Percentiles rank a stretch among this genome's conserved stretches.
phyloP scores from a whole-genome alignment of 2,113 vertebrate species.

The Pterophyllum scalare region DNA sequence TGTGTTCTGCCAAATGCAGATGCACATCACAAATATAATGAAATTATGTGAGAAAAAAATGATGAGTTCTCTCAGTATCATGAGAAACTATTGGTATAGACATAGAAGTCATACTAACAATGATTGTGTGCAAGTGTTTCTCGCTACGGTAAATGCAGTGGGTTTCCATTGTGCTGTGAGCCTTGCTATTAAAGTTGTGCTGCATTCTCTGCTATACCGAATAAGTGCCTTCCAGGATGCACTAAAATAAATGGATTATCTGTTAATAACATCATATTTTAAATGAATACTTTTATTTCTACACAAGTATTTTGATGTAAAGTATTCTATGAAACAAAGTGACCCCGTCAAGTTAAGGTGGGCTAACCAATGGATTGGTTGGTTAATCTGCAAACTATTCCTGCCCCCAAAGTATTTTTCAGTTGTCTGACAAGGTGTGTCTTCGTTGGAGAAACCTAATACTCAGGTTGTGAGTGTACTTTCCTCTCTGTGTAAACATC shows the following conservation, averaged over 20 bases:
- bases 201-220: neutral
- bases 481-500: constrained; percentile 9
- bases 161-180: neutral
- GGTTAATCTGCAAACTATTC: constrained; percentile 30
- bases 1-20: neutral
- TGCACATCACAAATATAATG: neutral
- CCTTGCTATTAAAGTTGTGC: neutral
- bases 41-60: neutral
- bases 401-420: neutral
- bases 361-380: neutral
- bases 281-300: neutral
- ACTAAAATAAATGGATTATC: neutral
- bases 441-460: neutral
- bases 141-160: neutral
- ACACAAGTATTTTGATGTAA: neutral
- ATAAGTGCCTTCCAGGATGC: neutral
- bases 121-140: neutral
- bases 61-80: neutral
- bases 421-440: neutral
- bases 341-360: neutral
- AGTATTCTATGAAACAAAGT: neutral
- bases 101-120: neutral
- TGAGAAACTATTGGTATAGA: neutral
- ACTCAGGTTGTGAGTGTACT: neutral
- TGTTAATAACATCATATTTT: neutral